These are phyloP conservation scores for Bacillus rossius DNA, from an alignment of 1,140 invertebrate species.

Conservation along the genomic window DNA sequence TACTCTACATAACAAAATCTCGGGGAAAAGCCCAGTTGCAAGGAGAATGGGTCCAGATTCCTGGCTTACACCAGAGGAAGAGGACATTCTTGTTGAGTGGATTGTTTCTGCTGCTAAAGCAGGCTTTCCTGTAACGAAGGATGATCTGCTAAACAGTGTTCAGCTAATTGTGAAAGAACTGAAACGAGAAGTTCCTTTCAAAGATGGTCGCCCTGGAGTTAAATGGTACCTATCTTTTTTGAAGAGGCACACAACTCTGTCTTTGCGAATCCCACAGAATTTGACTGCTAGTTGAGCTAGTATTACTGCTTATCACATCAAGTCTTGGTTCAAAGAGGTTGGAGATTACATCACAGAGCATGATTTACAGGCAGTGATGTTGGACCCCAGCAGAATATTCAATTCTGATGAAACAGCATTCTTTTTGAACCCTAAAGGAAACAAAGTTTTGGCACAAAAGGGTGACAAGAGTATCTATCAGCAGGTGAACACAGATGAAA, in stretches of 20 bases:
- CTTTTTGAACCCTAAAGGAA: constrained; percentile 31
- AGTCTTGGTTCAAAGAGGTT: constrained; percentile 1
- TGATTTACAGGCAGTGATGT: not conserved
- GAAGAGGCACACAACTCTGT: not conserved
- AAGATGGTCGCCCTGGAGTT: not conserved
- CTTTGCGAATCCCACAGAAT: not conserved
- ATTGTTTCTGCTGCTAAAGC: constrained; percentile 30
- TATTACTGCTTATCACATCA: not conserved
- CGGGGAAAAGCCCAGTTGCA: not conserved
- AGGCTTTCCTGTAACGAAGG: constrained; percentile 35
- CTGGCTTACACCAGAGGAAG: constrained; percentile 14
- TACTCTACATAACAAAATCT: not conserved
- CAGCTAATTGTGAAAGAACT: constrained; percentile 32
- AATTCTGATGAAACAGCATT: constrained; percentile 40
- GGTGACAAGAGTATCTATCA: constrained; percentile 28
- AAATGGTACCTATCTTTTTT: not conserved
- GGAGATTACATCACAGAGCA: not conserved
- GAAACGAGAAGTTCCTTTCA: constrained; percentile 20
- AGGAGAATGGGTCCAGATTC: not conserved
- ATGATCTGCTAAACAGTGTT: constrained; percentile 34
- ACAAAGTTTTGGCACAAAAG: constrained; percentile 30
- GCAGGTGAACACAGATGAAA: constrained; percentile 16
- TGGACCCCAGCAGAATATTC: constrained; percentile 33
- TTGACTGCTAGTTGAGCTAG: not conserved
- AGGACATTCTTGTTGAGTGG: constrained; percentile 30